Evolutionary conservation across 2,113 vertebrate species (phyloP).

Genomic region (Paradisaea rubra): DNA sequence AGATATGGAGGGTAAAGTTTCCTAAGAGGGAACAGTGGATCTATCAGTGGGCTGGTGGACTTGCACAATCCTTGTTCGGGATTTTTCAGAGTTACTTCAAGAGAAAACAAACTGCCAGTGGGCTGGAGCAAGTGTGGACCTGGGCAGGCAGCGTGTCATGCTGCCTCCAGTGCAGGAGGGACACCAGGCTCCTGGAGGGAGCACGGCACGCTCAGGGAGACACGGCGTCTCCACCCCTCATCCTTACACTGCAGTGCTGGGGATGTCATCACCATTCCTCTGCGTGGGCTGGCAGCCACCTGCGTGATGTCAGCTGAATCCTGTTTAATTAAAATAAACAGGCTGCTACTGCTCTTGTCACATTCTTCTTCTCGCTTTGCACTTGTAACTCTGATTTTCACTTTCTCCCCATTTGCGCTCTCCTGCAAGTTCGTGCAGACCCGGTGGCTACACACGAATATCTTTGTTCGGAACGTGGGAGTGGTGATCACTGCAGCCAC

Average conservation of each 20-base stretch:
- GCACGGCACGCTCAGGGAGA: background rate
- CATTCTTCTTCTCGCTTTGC: rapidly evolving
- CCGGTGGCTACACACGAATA: background rate
- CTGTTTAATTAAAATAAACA: background rate
- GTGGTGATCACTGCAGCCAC: background rate
- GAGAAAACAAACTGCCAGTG: background rate
- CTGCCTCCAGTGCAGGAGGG: conserved; percentile 30
- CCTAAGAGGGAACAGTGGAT: background rate
- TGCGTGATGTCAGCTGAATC: background rate
- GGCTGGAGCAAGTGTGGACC: background rate
- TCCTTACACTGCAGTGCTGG: background rate
- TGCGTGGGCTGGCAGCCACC: background rate
- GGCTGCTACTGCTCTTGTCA: background rate
- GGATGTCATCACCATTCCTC: background rate
- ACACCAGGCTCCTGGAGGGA: background rate
- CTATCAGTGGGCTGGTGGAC: background rate
- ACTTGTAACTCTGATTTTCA: background rate
- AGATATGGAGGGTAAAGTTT: background rate
- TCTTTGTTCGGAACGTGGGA: background rate
- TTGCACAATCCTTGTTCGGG: background rate
- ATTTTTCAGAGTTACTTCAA: background rate
- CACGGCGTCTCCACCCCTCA: background rate
- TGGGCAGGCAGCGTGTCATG: background rate
- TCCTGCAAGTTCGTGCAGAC: background rate
- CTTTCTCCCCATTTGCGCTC: background rate